Percentiles rank a stretch among this genome's conserved stretches.
Conservation (phyloP, 1,140 invertebrate species). For the Himalopsyche phryganea region DNA sequence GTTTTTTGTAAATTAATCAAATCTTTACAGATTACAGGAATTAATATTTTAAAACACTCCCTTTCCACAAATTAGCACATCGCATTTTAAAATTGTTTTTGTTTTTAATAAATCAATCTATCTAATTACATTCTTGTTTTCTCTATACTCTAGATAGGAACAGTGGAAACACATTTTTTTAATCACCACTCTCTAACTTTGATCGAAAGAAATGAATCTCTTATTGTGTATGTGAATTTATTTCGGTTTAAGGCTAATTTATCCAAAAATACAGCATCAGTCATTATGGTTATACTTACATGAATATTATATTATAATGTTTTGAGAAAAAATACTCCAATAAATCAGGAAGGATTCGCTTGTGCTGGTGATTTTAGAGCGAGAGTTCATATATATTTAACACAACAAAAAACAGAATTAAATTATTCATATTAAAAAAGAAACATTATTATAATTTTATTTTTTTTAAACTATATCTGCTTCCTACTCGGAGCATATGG, state of each 20-base stretch:
- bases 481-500: too few species aligned
- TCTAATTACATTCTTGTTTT: conserved; percentile 11
- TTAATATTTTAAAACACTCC: neutral
- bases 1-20: too few species aligned
- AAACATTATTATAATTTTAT: too few species aligned
- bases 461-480: too few species aligned
- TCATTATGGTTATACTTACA: conserved; percentile 29
- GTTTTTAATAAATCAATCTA: too few species aligned
- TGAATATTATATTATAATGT: conserved; percentile 22
- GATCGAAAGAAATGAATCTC: conserved; percentile 12
- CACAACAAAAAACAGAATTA: too few species aligned
- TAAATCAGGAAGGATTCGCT: conserved; percentile 32
- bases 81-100: too few species aligned
- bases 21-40: too few species aligned
- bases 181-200: conserved; percentile 14
- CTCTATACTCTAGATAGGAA: conserved; percentile 30
- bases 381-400: too few species aligned
- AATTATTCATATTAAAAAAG: too few species aligned
- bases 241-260: conserved; percentile 32
- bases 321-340: conserved; percentile 15
- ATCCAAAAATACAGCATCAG: conserved; percentile 34
- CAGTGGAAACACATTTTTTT: conserved; percentile 27
- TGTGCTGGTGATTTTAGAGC: conserved; percentile 20
- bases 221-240: conserved; percentile 11
- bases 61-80: neutral